Evolutionary conservation across 2,888 invertebrate species (phyloP), one percentile per base, ranked within the genome.

Genomic region (Agriopis aurantiaria): DNA sequence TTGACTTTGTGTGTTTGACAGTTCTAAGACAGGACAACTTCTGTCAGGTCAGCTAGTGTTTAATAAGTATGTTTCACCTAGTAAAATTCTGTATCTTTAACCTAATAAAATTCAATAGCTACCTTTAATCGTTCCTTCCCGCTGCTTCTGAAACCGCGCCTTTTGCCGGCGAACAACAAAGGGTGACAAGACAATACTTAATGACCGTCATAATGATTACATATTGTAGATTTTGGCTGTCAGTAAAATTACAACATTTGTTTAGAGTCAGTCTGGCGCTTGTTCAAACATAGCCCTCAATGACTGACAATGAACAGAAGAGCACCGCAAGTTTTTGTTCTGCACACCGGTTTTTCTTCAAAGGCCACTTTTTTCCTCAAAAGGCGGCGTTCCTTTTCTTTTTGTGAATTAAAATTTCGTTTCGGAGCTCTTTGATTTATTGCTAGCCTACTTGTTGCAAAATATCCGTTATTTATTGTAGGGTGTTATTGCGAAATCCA

Each of bases 161-260:
- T 66, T 70, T 73, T 78, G 87, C 84, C 92, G 92, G 91, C 84
- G 77, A 82, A 84, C 82, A 82, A 88, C 84, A 86, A 90, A 91
- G 87, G 85, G 84, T 84, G 87, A 88, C 87, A 88, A 90, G 89
- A 92, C 93, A 91, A 91, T 90, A 85, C 85, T 82, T 89, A 90
- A 91, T 85, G 89, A 88, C 86, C 80, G 82, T 80, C 82, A 86
- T 91, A 91, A 92, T 91, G 87, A 92, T 87, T 86, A 83, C 81
- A 85, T 85, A 90, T 91, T 92, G 91, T 91, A 82, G 81, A 82
- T 84, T 83, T 84, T 73, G 83, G 80, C 82, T 85, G 86, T 85
- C 84, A 81, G 80, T 79, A 62, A 69, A 75, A 76, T 76, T 72
- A 76, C 75, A 72, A 78, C 77, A 78, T 74, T 77, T 83, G 80